Evolutionary conservation across 1,140 invertebrate species (phyloP).

Genomic region (Laupala kohalensis): DNA sequence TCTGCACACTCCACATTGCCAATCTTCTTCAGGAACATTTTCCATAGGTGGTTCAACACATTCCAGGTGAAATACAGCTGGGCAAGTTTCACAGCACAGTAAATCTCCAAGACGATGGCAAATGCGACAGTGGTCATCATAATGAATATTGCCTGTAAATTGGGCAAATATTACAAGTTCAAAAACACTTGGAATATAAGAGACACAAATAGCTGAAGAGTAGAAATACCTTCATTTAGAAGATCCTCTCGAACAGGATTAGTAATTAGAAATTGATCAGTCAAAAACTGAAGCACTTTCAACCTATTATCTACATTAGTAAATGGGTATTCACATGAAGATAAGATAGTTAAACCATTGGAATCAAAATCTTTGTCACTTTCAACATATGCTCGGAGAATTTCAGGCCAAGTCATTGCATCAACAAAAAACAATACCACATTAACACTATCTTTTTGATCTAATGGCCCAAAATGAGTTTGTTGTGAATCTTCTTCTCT

Average conservation of each 20-base stretch:
- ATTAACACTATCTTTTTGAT: conserved; percentile 94
- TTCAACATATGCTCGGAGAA: conserved; percentile 75
- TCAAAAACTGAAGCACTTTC: conserved; percentile 77
- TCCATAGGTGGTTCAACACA: conserved; percentile 89
- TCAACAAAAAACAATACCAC: conserved; percentile 84
- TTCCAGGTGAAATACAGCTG: conserved; percentile 89
- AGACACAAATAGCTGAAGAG: conserved; percentile 10
- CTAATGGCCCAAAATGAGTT: conserved; percentile 87
- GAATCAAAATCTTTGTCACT: conserved; percentile 71
- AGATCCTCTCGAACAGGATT: conserved; percentile 86
- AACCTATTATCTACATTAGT: conserved; percentile 68
- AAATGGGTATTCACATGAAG: conserved; percentile 76
- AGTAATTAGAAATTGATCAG: conserved; percentile 87
- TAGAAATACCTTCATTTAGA: conserved; percentile 68
- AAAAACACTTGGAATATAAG: background rate
- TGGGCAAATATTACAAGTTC: background rate
- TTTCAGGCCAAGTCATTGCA: conserved; percentile 88
- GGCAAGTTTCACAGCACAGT: conserved; percentile 91
- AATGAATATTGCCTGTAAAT: conserved; percentile 63
- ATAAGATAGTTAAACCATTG: conserved; percentile 51
- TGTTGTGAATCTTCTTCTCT: conserved; percentile 90
- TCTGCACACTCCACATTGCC: conserved; percentile 87
- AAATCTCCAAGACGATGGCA: conserved; percentile 92
- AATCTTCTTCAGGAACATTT: conserved; percentile 89
- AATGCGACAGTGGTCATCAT: conserved; percentile 88